A percentile compares a stretch with the other conserved stretches of the same genome.
Conservation (phyloP, 2,888 invertebrate species). For the Bugula neritina region DNA sequence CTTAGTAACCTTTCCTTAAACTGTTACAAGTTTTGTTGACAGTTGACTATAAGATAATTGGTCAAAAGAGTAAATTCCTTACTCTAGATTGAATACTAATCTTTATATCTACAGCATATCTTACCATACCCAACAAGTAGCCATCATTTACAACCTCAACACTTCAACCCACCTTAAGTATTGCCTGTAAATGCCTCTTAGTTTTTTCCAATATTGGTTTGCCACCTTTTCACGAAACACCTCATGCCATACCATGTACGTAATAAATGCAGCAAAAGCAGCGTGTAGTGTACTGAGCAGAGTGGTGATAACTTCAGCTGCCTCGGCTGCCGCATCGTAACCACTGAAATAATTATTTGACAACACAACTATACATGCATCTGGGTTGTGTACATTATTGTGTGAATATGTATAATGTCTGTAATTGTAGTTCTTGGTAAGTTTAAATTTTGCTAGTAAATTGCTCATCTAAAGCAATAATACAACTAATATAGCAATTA, state of each 20-base stretch:
- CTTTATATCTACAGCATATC: no score
- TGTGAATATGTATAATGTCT: neutral
- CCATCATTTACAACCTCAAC: neutral
- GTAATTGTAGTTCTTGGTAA: neutral
- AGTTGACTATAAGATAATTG: no score
- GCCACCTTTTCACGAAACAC: neutral
- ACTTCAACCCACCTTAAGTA: neutral
- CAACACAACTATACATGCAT: neutral
- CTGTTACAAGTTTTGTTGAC: no score
- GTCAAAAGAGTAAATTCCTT: no score
- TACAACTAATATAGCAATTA: no score
- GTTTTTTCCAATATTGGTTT: constrained; percentile 3
- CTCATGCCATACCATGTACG: neutral
- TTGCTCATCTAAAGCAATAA: no score
- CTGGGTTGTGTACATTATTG: no score
- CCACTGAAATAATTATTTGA: neutral
- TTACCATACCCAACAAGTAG: neutral
- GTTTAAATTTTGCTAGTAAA: neutral
- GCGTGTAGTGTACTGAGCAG: constrained; percentile 1
- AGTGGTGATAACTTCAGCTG: neutral
- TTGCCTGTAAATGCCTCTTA: neutral
- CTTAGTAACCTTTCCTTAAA: no score
- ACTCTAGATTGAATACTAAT: no score
- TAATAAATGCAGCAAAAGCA: neutral
- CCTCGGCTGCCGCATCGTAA: neutral